Percentiles rank a stretch among this genome's conserved stretches.
Conservation (phyloP, 2,888 invertebrate species). For the Scaptomyza reducta region DNA sequence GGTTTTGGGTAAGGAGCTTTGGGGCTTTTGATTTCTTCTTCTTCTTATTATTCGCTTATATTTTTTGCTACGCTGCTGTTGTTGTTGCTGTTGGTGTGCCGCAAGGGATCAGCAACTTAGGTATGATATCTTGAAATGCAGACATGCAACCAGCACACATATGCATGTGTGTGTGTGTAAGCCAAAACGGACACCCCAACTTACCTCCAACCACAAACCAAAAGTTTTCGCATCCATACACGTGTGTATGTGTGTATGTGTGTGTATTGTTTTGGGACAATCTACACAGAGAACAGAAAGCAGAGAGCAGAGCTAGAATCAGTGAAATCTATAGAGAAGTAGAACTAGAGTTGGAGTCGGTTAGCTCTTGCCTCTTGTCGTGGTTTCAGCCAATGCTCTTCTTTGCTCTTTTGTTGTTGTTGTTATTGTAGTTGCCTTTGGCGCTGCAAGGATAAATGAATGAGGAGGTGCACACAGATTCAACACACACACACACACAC, state of each 20-base stretch:
- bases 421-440: conserved; percentile 60
- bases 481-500: conserved; percentile 24
- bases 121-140: conserved; percentile 81
- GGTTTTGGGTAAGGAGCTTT: conserved; percentile 21
- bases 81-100: conserved; percentile 49
- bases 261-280: conserved; percentile 60
- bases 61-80: conserved; percentile 39
- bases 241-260: conserved; percentile 10
- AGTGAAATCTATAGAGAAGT: neutral
- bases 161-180: conserved; percentile 39
- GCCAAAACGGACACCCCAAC: conserved; percentile 70
- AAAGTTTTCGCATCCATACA: conserved; percentile 40
- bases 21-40: conserved; percentile 37
- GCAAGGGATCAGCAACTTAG: conserved; percentile 66
- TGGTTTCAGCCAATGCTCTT: conserved; percentile 71
- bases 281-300: conserved; percentile 42
- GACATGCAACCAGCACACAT: conserved; percentile 36
- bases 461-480: conserved; percentile 69
- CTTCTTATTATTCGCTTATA: conserved; percentile 28
- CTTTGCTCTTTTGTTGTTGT: conserved; percentile 73
- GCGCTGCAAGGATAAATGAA: conserved; percentile 78
- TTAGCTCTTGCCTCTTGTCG: conserved; percentile 53
- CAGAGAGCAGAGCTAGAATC: conserved; percentile 28
- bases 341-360: conserved; percentile 20
- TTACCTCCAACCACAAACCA: conserved; percentile 40